Base-by-base conservation (phyloP, 2,888 invertebrate genomes). In the Archips xylosteana region DNA sequence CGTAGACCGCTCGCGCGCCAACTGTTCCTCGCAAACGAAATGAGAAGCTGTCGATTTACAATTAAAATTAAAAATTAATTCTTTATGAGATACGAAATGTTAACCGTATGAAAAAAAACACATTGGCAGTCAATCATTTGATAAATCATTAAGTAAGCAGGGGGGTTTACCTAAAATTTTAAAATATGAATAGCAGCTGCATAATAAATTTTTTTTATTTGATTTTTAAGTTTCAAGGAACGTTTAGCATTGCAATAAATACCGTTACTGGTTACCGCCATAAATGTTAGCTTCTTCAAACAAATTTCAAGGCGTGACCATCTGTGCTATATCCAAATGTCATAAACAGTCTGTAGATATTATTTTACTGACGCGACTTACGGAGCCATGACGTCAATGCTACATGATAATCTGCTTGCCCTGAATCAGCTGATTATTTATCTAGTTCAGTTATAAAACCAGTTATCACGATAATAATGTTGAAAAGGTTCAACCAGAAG, bases 331-430 rank as follows among this genome's bases (percentile, higher is more conserved):
- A 71, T 71, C 66, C 65, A 39, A 64, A 36, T 51, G n/a, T 61
- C 66, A 59, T 71, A 71, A 71, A 61, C 71, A 66, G 57, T 42
- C 42, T 49, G 65, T 71, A 51, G 64, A 66, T 66, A 66, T 66
- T 12, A 71, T 61, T 51, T 61, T 66, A 71, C 51, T 60, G 71
- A 45, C 39, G 49, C 45, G 39, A 34, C 49, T 71, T 51, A 59
- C 47, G 60, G 32, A 32, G 45, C 45, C 2, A 51, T 71, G 65
- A 65, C 60, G 71, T 71, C 66, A 66, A 39, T 23, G 49, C 34
- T 23, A 12, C 45, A 54, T 42, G 70, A 62, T 51, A 70, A 63
- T 63, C 54, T 47, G 15, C 45, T 45, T 32, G 61, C 42, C n/a
- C 45, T 49, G 49, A 42, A 32, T 70, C 51, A 39, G 39, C 62